Evolutionary conservation across 2,888 invertebrate genomes (phyloP).

Genomic region (Melanargia galathea): DNA sequence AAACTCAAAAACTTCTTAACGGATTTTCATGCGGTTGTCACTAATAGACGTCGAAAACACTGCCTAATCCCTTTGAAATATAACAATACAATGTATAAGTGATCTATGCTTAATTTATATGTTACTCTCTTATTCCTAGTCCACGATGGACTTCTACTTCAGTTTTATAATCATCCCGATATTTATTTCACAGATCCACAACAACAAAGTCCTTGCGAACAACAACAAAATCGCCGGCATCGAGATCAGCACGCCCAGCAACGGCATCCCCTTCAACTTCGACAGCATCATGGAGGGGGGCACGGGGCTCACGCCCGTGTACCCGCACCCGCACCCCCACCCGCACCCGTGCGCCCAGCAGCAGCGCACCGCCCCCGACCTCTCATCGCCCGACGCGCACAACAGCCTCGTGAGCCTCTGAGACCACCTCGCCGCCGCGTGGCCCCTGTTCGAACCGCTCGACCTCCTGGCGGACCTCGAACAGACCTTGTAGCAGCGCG

Average conservation of each 20-base stretch:
- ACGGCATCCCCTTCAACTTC: slow-evolving; percentile 93
- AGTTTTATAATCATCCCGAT: background rate
- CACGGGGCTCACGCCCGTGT: slow-evolving; percentile 94
- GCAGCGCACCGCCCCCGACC: slow-evolving; percentile 87
- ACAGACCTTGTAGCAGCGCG: slow-evolving; percentile 24
- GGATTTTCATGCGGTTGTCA: too few species aligned
- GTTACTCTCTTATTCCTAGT: too few species aligned
- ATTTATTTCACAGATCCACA: slow-evolving; percentile 66
- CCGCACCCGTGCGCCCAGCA: slow-evolving; percentile 89
- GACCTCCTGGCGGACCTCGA: slow-evolving; percentile 33
- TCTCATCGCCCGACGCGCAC: slow-evolving; percentile 88
- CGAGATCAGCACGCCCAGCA: slow-evolving; percentile 93
- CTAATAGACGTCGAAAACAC: too few species aligned
- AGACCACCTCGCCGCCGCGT: slow-evolving; percentile 56
- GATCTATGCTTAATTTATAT: too few species aligned
- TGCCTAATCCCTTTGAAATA: too few species aligned
- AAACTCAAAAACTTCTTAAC: too few species aligned
- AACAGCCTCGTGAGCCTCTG: slow-evolving; percentile 93
- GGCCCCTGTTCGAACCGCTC: slow-evolving; percentile 45
- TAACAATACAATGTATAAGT: too few species aligned
- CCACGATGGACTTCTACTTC: background rate
- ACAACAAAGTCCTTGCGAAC: slow-evolving; percentile 71
- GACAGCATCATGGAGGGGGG: slow-evolving; percentile 97
- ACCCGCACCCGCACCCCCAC: slow-evolving; percentile 78
- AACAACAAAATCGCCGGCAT: slow-evolving; percentile 87